phyloP scores from a whole-genome alignment of 1,140 invertebrate genomes.

The Helicorthomorpha holstii region DNA sequence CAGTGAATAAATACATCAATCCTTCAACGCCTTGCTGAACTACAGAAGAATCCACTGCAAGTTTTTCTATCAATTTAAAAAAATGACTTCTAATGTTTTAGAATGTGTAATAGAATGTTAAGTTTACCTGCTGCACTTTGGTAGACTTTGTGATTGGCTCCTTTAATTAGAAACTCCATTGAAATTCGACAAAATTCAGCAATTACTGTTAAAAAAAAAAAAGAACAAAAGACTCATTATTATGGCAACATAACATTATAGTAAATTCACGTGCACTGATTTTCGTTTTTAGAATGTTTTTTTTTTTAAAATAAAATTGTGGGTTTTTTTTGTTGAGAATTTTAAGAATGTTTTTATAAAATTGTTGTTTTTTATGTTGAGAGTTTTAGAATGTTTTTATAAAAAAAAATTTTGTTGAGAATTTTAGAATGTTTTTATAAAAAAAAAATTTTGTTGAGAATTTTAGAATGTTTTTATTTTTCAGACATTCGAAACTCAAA shows the following conservation, averaged over 20 bases:
- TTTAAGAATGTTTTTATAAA: background rate
- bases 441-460: background rate
- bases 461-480: background rate
- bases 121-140: constrained; percentile 25
- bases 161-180: constrained; percentile 25
- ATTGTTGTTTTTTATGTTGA: background rate
- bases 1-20: constrained; percentile 24
- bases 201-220: constrained; percentile 19
- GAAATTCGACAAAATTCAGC: constrained; percentile 26
- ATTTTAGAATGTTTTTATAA: background rate
- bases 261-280: background rate
- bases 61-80: constrained; percentile 17
- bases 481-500: no score
- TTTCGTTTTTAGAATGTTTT: constrained; percentile 2
- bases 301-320: background rate
- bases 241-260: background rate
- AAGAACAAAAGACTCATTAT: background rate
- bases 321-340: background rate
- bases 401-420: background rate
- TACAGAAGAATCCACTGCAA: constrained; percentile 19
- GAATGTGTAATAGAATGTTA: constrained; percentile 6
- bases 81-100: background rate
- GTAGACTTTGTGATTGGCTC: constrained; percentile 24
- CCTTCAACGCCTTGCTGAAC: constrained; percentile 26
- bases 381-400: background rate